Percentiles rank a stretch among this genome's conserved stretches.
phyloP scores from a whole-genome alignment of 2,888 invertebrate species.

The Palloptera scutellata region DNA sequence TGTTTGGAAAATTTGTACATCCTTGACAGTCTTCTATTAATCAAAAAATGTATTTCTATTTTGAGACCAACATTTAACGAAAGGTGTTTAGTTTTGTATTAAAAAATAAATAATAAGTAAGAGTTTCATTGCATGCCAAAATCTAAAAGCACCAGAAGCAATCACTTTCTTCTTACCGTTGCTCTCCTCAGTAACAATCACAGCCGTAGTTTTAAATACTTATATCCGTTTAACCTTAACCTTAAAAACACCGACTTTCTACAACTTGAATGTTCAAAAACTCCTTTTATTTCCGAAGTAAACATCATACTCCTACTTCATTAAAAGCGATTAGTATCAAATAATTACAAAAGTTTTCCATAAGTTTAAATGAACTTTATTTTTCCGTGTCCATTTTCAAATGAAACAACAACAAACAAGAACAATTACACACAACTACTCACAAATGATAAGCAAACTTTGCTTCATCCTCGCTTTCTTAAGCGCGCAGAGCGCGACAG shows the following conservation, averaged over 20 bases:
- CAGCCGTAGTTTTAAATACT: too few species aligned
- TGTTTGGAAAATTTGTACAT: not conserved
- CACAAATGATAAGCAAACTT: constrained; percentile 6
- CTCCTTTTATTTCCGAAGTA: not conserved
- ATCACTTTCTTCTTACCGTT: too few species aligned
- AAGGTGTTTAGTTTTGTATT: too few species aligned
- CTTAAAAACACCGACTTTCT: not conserved
- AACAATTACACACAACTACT: constrained; percentile 2
- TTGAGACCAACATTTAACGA: too few species aligned
- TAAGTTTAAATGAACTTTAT: constrained; percentile 34
- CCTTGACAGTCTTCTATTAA: too few species aligned
- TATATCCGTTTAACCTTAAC: too few species aligned
- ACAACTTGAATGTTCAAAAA: not conserved
- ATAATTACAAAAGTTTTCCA: constrained; percentile 55
- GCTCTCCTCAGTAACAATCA: too few species aligned
- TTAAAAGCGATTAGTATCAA: constrained; percentile 55
- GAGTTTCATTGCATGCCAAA: too few species aligned
- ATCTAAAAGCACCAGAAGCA: too few species aligned
- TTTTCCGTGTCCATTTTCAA: constrained; percentile 28
- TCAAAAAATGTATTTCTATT: too few species aligned
- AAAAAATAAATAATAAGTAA: too few species aligned
- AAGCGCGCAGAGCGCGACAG: not conserved
- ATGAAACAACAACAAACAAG: not conserved
- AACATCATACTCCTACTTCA: constrained; percentile 18
- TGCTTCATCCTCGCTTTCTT: constrained; percentile 3